phyloP scores from a whole-genome alignment of 2,797 vertebrate genomes.

The Pampus argenteus region DNA sequence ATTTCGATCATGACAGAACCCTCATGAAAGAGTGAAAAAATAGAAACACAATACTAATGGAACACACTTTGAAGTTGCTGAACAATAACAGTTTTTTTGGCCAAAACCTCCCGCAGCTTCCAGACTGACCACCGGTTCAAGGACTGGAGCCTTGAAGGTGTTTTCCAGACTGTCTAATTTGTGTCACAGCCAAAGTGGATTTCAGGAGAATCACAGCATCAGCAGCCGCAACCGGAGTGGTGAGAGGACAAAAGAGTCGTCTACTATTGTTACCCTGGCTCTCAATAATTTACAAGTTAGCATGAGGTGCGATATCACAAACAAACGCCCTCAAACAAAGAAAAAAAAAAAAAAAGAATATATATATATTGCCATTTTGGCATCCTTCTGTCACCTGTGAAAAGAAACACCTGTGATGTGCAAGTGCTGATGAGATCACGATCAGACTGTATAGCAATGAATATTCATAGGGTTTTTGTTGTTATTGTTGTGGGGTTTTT shows the following conservation, averaged over 20 bases:
- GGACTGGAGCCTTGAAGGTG: constrained; percentile 56
- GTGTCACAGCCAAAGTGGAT: constrained; percentile 67
- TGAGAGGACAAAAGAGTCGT: constrained; percentile 79
- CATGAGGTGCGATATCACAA: constrained; percentile 81
- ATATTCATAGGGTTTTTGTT: constrained; percentile 35
- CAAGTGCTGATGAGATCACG: constrained; percentile 7
- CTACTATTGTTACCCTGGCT: constrained; percentile 76
- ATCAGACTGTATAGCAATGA: constrained; percentile 28
- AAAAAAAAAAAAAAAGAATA: too few species aligned
- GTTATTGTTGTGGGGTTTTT: too few species aligned
- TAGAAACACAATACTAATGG: not conserved
- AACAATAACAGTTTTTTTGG: constrained; percentile 48
- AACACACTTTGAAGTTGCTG: constrained; percentile 42
- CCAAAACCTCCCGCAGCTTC: constrained; percentile 62
- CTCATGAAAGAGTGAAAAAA: not conserved
- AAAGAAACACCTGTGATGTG: constrained; percentile 60
- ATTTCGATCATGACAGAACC: not conserved
- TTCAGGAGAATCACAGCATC: constrained; percentile 73
- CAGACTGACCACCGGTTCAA: constrained; percentile 60
- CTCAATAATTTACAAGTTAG: constrained; percentile 82
- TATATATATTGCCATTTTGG: constrained; percentile 64
- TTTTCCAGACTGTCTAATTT: constrained; percentile 71
- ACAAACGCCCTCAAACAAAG: constrained; percentile 66
- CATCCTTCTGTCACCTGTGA: constrained; percentile 81
- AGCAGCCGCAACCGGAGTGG: constrained; percentile 64